Evolutionary conservation across 2,888 invertebrate species (phyloP).

Genomic region (Mesorhabditis spiculigera): DNA sequence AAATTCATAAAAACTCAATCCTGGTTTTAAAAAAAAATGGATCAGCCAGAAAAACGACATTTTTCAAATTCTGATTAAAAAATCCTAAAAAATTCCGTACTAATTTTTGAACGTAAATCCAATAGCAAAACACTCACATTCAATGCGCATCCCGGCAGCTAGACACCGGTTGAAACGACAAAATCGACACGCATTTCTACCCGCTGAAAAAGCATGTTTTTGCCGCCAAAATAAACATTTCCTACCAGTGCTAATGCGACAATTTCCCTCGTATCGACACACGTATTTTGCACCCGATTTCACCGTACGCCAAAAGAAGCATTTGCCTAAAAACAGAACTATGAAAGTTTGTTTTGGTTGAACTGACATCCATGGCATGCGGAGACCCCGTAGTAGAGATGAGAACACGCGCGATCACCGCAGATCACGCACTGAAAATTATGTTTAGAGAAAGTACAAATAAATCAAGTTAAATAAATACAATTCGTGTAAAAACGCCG

Average conservation of each 20-base stretch:
- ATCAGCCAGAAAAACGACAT: too few relatives aligned
- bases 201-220: conserved; percentile 20
- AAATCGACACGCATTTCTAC: conserved; percentile 50
- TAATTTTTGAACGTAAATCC: not conserved
- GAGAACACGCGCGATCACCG: conserved; percentile 52
- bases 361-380: conserved; percentile 29
- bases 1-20: not conserved
- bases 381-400: conserved; percentile 55
- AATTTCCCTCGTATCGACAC: conserved; percentile 50
- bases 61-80: conserved; percentile 9
- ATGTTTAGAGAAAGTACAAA: too few relatives aligned
- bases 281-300: conserved; percentile 44
- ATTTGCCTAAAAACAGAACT: conserved; percentile 28
- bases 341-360: not conserved
- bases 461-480: too few relatives aligned
- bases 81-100: not conserved
- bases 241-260: conserved; percentile 45
- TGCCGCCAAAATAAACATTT: too few relatives aligned
- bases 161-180: conserved; percentile 48
- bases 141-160: conserved; percentile 36
- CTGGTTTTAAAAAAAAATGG: too few relatives aligned
- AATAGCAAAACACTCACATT: conserved; percentile 22
- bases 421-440: conserved; percentile 55
- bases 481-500: too few relatives aligned
- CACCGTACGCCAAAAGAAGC: conserved; percentile 56